Percentiles rank a stretch among this genome's conserved stretches.
These are phyloP conservation scores for Caligus rogercresseyi DNA, from an alignment of 1,140 invertebrate species.

Conservation along the genomic window DNA sequence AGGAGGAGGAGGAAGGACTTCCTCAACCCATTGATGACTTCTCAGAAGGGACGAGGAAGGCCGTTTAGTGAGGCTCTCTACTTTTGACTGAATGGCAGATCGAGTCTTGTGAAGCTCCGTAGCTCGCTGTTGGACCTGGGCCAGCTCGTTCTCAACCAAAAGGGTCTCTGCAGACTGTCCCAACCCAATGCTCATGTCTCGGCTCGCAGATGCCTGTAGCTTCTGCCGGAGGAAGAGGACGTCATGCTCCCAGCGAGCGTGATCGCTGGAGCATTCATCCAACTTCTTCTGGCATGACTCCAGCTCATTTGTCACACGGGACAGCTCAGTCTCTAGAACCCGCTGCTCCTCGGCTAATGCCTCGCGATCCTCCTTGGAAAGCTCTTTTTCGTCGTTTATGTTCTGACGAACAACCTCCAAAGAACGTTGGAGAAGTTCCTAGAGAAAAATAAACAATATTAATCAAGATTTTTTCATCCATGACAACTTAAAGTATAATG, in stretches of 20 bases:
- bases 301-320: constrained; percentile 37
- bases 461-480: no score
- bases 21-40: background rate
- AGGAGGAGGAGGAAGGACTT: background rate
- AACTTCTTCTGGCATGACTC: constrained; percentile 43
- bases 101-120: constrained; percentile 62
- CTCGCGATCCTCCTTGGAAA: constrained; percentile 29
- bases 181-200: constrained; percentile 22
- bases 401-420: constrained; percentile 41
- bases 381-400: constrained; percentile 42
- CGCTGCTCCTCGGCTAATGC: constrained; percentile 47
- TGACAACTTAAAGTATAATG: constrained; percentile 1
- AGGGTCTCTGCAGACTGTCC: constrained; percentile 22
- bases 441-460: no score
- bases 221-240: constrained; percentile 62
- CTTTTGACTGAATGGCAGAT: constrained; percentile 29
- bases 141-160: constrained; percentile 54
- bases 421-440: constrained; percentile 57
- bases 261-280: constrained; percentile 72
- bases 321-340: constrained; percentile 58
- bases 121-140: constrained; percentile 59
- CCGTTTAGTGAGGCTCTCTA: background rate
- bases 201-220: constrained; percentile 41
- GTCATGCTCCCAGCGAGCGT: constrained; percentile 67
- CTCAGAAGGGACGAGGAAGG: background rate